Evolutionary conservation across 2,888 invertebrate genomes (phyloP).

Genomic region (Coelogynopora nodosa): DNA sequence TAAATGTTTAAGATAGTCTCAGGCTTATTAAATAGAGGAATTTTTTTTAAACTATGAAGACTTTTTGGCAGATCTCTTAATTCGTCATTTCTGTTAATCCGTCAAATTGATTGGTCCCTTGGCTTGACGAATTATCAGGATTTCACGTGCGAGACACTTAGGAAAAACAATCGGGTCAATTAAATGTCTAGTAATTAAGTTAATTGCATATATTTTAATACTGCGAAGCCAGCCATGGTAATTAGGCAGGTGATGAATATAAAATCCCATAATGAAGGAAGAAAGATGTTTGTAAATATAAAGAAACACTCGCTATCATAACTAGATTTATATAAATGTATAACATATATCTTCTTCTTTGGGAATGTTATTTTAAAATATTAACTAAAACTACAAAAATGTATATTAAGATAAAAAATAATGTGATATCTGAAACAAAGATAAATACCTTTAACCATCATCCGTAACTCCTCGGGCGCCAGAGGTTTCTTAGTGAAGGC

Average conservation of each 20-base stretch:
- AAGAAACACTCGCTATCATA: neutral
- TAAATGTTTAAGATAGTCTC: too few species aligned
- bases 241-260: neutral
- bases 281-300: neutral
- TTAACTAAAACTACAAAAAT: neutral
- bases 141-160: neutral
- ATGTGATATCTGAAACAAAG: constrained; percentile 2
- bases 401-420: neutral
- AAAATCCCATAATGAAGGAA: neutral
- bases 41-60: too few species aligned
- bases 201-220: neutral
- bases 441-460: neutral
- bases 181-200: neutral
- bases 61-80: too few species aligned
- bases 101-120: neutral
- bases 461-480: neutral
- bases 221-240: neutral
- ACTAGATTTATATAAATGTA: neutral
- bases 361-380: neutral
- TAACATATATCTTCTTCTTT: neutral
- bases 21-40: too few species aligned
- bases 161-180: neutral
- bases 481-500: neutral
- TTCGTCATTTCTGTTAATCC: too few species aligned
- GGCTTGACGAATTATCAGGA: too few species aligned